These are phyloP conservation scores for Teleopsis dalmanni DNA, from an alignment of 1,140 invertebrate genomes.

Conservation along the genomic window DNA sequence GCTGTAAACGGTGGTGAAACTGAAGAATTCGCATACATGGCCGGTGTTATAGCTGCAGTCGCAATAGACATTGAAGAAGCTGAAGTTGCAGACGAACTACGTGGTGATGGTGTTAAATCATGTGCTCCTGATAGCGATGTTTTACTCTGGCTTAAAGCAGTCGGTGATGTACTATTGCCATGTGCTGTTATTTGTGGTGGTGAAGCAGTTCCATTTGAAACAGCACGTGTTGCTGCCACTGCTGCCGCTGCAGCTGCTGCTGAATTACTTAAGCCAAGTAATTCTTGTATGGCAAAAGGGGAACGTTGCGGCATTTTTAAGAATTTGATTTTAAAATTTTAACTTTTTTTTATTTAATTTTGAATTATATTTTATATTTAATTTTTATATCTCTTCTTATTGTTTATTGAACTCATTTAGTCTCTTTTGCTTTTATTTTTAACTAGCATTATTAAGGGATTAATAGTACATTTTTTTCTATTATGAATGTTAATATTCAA, in stretches of 20 bases:
- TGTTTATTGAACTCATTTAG: too few species aligned
- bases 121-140: background rate
- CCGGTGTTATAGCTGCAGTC: slow-evolving; percentile 3
- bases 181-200: slow-evolving; percentile 8
- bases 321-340: background rate
- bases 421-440: too few species aligned
- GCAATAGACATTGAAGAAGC: slow-evolving; percentile 10
- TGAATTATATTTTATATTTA: background rate
- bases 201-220: slow-evolving; percentile 14
- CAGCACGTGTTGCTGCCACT: slow-evolving; percentile 25
- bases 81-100: background rate
- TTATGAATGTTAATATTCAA: too few species aligned
- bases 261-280: slow-evolving; percentile 63
- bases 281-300: slow-evolving; percentile 86
- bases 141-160: background rate
- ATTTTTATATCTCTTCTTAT: too few species aligned
- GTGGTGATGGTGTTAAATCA: background rate
- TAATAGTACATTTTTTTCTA: too few species aligned
- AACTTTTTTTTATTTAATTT: background rate
- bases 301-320: slow-evolving; percentile 70
- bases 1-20: slow-evolving; percentile 22
- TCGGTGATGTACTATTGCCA: background rate
- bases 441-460: too few species aligned
- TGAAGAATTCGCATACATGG: slow-evolving; percentile 5
- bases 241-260: slow-evolving; percentile 35